Conservation (phyloP, 2,113 vertebrate species). For the Bucco capensis region DNA sequence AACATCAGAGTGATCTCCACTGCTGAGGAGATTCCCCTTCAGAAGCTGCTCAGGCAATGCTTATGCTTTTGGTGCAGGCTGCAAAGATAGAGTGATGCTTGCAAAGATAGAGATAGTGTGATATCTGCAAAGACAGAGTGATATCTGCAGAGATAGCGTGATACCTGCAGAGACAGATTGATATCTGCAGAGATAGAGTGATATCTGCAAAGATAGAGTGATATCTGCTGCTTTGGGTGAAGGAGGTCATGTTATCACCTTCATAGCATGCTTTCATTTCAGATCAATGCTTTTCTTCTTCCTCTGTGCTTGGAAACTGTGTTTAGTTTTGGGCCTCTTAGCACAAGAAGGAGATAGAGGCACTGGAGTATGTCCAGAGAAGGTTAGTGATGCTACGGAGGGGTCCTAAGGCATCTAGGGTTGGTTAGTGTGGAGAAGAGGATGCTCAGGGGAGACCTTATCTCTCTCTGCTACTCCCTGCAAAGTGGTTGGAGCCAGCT, state of each 20-base stretch:
- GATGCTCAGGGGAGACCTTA: no score
- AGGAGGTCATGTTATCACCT: neutral
- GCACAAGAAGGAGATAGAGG: no score
- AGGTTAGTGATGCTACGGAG: no score
- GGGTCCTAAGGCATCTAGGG: no score
- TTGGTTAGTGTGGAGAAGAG: no score
- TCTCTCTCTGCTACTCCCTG: no score
- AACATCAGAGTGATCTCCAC: neutral
- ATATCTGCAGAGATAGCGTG: no score
- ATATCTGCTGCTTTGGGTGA: neutral
- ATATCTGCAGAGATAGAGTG: neutral
- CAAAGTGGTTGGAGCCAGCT: no score
- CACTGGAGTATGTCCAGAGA: no score
- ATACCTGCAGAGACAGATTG: neutral
- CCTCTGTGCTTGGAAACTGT: neutral
- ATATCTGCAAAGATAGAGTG: neutral
- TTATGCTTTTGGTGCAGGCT: neutral
- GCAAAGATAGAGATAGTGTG: no score
- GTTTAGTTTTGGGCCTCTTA: no score
- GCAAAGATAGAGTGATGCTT: neutral
- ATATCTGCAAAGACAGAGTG: neutral
- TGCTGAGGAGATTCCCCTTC: neutral
- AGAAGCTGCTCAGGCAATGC: neutral
- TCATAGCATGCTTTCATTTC: neutral
- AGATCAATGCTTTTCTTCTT: neutral